Evolutionary conservation across 2,113 vertebrate species (phyloP).

Genomic region (Tragelaphus imberbis): DNA sequence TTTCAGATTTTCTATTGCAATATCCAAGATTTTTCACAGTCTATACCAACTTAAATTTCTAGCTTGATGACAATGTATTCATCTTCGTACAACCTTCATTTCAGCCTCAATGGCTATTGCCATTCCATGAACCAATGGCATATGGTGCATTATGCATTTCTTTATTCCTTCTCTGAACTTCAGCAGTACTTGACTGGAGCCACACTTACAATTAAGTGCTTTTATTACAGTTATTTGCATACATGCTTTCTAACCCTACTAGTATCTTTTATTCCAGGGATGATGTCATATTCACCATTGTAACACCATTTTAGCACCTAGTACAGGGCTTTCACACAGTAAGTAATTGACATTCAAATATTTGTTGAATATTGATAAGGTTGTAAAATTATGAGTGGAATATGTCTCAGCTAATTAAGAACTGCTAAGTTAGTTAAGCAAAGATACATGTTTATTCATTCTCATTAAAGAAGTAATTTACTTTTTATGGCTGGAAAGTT

Average conservation of each 20-base stretch:
- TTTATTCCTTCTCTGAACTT: background rate
- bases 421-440: background rate
- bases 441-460: background rate
- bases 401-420: background rate
- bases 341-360: background rate
- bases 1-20: background rate
- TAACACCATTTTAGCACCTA: background rate
- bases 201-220: background rate
- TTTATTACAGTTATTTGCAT: background rate
- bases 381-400: background rate
- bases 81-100: background rate
- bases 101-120: background rate
- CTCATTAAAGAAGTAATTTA: background rate
- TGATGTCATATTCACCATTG: background rate
- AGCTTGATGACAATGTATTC: background rate
- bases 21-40: background rate
- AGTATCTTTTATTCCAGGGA: background rate
- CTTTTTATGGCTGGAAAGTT: background rate
- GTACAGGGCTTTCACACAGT: background rate
- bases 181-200: background rate
- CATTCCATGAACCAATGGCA: background rate
- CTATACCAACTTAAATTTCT: background rate
- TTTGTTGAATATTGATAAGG: background rate
- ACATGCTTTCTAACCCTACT: background rate
- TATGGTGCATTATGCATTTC: background rate